These are phyloP conservation scores for Apistogramma diplotaenia DNA, from an alignment of 2,113 vertebrate species.

Conservation along the genomic window DNA sequence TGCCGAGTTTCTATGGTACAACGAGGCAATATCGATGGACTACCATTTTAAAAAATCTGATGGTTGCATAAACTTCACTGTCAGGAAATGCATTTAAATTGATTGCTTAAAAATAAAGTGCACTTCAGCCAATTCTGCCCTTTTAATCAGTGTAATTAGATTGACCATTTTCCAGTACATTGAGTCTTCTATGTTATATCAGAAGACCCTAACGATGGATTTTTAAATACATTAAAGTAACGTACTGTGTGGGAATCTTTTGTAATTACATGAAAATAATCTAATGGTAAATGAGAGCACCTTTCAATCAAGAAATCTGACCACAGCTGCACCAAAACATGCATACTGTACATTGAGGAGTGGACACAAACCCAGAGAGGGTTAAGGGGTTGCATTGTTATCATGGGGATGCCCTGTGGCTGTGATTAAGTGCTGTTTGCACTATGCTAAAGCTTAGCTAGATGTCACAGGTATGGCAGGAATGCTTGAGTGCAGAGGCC, in stretches of 20 bases:
- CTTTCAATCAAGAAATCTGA: conserved; percentile 9
- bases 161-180: neutral
- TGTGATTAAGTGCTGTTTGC: conserved; percentile 77
- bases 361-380: conserved; percentile 53
- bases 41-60: neutral
- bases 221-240: neutral
- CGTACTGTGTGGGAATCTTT: neutral
- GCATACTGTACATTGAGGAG: conserved; percentile 39
- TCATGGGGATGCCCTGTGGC: conserved; percentile 70
- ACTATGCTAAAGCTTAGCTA: conserved; percentile 72
- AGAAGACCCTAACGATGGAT: neutral
- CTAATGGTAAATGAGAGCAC: neutral
- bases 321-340: neutral
- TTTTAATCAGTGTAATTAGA: neutral
- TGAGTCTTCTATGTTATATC: neutral
- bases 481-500: conserved; percentile 75
- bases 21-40: neutral
- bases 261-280: conserved; percentile 10
- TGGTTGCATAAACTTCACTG: neutral
- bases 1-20: neutral
- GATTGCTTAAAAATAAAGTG: neutral
- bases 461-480: conserved; percentile 80
- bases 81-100: neutral
- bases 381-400: conserved; percentile 74
- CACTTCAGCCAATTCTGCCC: accelerated